phyloP scores from a whole-genome alignment of 2,888 invertebrate genomes.

The Tolmerus cingulatus region DNA sequence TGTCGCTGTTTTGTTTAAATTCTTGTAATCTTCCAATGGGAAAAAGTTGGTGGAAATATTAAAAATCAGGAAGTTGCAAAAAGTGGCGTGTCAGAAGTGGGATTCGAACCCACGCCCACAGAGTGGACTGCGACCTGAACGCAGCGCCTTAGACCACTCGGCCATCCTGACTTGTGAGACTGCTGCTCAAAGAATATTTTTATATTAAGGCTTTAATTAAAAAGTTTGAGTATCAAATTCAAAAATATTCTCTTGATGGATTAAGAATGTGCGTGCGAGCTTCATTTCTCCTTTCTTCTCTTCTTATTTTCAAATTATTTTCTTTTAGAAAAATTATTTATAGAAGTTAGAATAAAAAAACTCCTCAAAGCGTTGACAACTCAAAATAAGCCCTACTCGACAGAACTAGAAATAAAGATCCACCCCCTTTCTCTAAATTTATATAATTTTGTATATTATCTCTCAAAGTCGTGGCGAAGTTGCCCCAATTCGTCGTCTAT shows the following conservation, averaged over 20 bases:
- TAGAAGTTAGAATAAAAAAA: too few species aligned
- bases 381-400: too few species aligned
- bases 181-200: background rate
- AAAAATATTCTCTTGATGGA: background rate
- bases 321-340: too few species aligned
- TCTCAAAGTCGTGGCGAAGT: too few species aligned
- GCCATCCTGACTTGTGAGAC: slow-evolving; percentile 41
- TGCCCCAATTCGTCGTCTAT: too few species aligned
- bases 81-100: slow-evolving; percentile 23
- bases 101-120: slow-evolving; percentile 43
- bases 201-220: background rate
- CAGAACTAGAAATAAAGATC: too few species aligned
- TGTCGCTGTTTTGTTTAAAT: background rate
- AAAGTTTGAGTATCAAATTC: background rate
- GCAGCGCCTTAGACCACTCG: slow-evolving; percentile 48
- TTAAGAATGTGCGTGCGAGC: background rate
- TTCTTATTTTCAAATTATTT: too few species aligned
- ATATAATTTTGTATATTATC: too few species aligned
- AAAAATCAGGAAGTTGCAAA: background rate
- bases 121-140: slow-evolving; percentile 47
- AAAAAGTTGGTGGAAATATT: background rate
- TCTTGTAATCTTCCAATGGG: background rate
- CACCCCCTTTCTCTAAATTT: too few species aligned
- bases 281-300: background rate
- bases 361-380: too few species aligned